Evolutionary conservation across 1,140 invertebrate genomes (phyloP).

Genomic region (Globodera ellingtonae): DNA sequence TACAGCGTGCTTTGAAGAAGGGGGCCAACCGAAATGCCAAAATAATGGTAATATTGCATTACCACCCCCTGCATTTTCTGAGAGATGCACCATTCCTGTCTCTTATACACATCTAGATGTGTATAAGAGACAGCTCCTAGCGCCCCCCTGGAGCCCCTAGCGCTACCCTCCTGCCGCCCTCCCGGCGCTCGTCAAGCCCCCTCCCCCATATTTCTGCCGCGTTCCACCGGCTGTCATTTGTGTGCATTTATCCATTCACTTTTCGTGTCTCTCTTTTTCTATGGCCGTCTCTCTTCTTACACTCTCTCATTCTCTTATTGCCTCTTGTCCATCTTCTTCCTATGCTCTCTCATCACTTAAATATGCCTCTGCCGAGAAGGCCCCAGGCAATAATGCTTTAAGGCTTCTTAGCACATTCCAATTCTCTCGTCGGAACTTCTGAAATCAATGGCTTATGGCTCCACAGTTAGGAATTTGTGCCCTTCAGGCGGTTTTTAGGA

Average conservation of each 20-base stretch:
- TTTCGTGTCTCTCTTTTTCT: not conserved
- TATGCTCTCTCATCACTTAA: not conserved
- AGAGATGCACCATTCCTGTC: no score
- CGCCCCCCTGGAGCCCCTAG: not conserved
- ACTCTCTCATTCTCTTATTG: not conserved
- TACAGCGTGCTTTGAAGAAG: constrained; percentile 14
- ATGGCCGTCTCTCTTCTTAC: not conserved
- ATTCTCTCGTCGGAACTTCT: no score
- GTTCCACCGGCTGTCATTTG: not conserved
- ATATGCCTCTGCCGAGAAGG: no score
- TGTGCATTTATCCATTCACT: not conserved
- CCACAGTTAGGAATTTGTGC: no score
- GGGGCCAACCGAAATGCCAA: constrained; percentile 20
- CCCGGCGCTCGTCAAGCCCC: no score
- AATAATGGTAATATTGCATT: constrained; percentile 23
- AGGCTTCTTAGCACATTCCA: not conserved
- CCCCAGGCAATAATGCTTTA: not conserved
- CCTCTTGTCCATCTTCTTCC: not conserved
- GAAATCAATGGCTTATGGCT: not conserved
- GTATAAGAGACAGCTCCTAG: no score
- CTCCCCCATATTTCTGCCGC: no score
- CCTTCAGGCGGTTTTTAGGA: no score
- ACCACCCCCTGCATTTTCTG: no score
- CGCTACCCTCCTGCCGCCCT: not conserved
- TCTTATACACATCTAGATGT: no score